phyloP scores from a whole-genome alignment of 2,888 invertebrate species.

The Adela reaumurella region DNA sequence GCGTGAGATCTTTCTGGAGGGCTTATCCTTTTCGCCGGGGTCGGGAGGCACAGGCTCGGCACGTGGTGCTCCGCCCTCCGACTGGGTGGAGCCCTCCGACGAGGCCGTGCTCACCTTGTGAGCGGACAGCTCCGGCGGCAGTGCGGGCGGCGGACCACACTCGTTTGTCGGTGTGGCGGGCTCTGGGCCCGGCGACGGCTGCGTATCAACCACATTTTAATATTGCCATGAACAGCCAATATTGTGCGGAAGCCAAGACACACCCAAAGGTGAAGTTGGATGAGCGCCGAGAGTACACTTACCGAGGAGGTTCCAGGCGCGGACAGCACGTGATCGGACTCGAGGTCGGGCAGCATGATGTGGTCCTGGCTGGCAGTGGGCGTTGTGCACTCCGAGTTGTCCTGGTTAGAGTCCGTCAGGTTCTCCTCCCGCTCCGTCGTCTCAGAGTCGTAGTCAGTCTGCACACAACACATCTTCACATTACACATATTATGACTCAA shows the following conservation, averaged over 20 bases:
- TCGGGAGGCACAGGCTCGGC: constrained; percentile 19
- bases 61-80: constrained; percentile 37
- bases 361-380: constrained; percentile 49
- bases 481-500: no score
- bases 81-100: constrained; percentile 40
- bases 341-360: constrained; percentile 37
- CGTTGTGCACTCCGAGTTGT: constrained; percentile 53
- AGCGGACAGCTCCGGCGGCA: constrained; percentile 16
- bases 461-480: constrained; percentile 6
- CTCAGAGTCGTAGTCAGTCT: constrained; percentile 52
- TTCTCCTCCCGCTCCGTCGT: constrained; percentile 52
- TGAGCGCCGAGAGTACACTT: no score
- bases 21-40: constrained; percentile 45
- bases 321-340: constrained; percentile 20
- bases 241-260: no score
- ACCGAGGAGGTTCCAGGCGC: constrained; percentile 11
- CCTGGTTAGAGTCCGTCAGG: constrained; percentile 50
- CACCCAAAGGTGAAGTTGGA: no score
- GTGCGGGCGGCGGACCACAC: constrained; percentile 5
- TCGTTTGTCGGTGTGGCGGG: no score
- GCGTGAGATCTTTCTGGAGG: constrained; percentile 70
- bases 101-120: constrained; percentile 47
- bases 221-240: no score
- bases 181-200: constrained; percentile 1
- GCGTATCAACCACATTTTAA: no score